These are phyloP conservation scores for Homarus gammarus DNA, from an alignment of 2,888 invertebrate genomes.

Conservation along the genomic window DNA sequence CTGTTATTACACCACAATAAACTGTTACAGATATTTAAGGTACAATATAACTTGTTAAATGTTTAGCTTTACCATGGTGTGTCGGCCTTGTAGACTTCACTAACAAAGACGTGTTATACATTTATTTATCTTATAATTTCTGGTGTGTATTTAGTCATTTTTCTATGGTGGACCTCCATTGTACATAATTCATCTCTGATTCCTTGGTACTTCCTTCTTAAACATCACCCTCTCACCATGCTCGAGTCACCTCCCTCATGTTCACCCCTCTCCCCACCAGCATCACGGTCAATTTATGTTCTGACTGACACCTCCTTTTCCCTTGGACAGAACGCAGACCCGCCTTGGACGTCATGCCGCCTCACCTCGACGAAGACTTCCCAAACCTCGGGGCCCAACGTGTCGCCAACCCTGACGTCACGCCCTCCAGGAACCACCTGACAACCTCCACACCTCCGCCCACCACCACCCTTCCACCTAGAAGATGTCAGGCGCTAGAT, in stretches of 20 bases:
- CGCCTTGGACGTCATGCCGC: conserved; percentile 29
- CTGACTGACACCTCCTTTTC: background rate
- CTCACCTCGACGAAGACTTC: conserved; percentile 25
- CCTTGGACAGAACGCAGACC: conserved; percentile 40
- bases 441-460: conserved; percentile 50
- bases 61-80: too few species aligned
- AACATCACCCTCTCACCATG: background rate
- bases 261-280: background rate
- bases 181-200: too few species aligned
- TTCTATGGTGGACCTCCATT: too few species aligned
- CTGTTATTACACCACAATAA: too few species aligned
- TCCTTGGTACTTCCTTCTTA: background rate
- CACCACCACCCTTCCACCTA: conserved; percentile 68
- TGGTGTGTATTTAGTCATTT: too few species aligned
- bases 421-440: conserved; percentile 39
- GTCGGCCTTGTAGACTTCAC: too few species aligned
- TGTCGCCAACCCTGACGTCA: background rate
- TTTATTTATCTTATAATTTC: too few species aligned
- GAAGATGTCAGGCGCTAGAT: conserved; percentile 77
- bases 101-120: too few species aligned
- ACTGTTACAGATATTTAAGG: too few species aligned
- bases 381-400: background rate
- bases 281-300: background rate
- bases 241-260: background rate
- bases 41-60: too few species aligned